A percentile compares a stretch with the other conserved stretches of the same genome.
Conservation (phyloP, 2,888 invertebrate species). For the Lacanobia wlatinum region DNA sequence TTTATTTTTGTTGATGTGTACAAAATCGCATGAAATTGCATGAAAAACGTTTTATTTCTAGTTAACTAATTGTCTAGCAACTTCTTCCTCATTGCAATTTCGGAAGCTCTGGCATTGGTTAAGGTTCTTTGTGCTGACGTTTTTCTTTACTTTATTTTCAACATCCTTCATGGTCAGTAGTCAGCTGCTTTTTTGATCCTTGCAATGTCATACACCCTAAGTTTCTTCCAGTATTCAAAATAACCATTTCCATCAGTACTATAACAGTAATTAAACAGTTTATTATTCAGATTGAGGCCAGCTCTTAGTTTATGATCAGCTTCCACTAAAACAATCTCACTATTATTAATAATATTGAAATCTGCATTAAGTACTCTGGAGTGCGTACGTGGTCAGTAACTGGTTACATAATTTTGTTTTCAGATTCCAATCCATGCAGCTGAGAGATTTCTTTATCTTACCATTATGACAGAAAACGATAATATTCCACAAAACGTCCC, state of each 20-base stretch:
- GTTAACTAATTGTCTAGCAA: not conserved
- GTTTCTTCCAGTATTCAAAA: too few relatives aligned
- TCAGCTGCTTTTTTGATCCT: not conserved
- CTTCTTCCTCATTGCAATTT: not conserved
- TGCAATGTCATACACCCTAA: not conserved
- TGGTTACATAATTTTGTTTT: conserved; percentile 25
- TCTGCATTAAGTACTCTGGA: not conserved
- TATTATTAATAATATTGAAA: conserved; percentile 31
- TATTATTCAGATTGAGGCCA: not conserved
- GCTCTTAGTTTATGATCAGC: not conserved
- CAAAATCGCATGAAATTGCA: conserved; percentile 23
- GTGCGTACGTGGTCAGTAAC: not conserved
- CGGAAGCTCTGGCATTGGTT: not conserved
- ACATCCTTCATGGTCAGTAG: not conserved
- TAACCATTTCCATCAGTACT: not conserved
- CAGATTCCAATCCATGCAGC: conserved; percentile 36
- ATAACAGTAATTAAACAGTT: conserved; percentile 10
- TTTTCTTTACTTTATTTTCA: not conserved
- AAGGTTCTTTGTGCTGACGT: not conserved
- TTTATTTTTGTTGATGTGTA: conserved; percentile 40
- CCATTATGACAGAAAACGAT: conserved; percentile 12
- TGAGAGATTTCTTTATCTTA: conserved; percentile 31
- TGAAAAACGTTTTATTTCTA: not conserved
- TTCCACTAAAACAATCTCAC: conserved; percentile 15
- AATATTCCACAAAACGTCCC: conserved; percentile 40